Evolutionary conservation across 2,113 vertebrate species (phyloP), one percentile per base, ranked within the genome.

Genomic region (Melanotaenia duboulayi): DNA sequence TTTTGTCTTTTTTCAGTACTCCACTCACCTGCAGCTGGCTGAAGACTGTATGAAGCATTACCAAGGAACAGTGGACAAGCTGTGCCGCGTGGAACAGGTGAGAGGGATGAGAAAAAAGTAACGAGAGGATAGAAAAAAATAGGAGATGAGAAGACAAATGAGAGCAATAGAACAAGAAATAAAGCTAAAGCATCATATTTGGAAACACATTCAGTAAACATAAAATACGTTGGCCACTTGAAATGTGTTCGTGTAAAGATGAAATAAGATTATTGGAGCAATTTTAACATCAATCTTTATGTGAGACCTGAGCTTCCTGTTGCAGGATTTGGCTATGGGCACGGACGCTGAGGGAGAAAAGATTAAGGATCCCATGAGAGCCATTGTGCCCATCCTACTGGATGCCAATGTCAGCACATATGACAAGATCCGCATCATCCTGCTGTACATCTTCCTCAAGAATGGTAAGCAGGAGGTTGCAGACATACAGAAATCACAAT

Each of bases 1-100:
- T 66, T 49, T 39, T 59, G 25, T 78, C n/a, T 68, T 44, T 74
- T 74, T 69, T 25, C 84, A 99, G 98, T 99, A 99, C 68, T 99
- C 98, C 0, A 99, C 98, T 73, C 97, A 99, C 84, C 94, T 99
- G 84, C 98, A 99, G 87, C 93, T 99, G 74, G 97, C 98, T 4
- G 98, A 99, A 87, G 98, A 99, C 91, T 99, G 98, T 88, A 99
- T 99, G 98, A 99, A 99, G 89, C 97, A 99, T 60, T 99, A 99
- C 91, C 98, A 99, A 87, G 97, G 97, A 68, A 96, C 97, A 0
- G 98, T 99, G 78, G 97, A 99, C 87, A 99, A 99, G 77, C 95
- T 99, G 65, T 99, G 98, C 85, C 93, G 97, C 0, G 98, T 99
- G 0, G 98, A 99, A 25, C 98, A 99, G 97, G 98, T 99, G 91